Conservation (phyloP, 2,797 vertebrate genomes). For the Apodemus agrarius region DNA sequence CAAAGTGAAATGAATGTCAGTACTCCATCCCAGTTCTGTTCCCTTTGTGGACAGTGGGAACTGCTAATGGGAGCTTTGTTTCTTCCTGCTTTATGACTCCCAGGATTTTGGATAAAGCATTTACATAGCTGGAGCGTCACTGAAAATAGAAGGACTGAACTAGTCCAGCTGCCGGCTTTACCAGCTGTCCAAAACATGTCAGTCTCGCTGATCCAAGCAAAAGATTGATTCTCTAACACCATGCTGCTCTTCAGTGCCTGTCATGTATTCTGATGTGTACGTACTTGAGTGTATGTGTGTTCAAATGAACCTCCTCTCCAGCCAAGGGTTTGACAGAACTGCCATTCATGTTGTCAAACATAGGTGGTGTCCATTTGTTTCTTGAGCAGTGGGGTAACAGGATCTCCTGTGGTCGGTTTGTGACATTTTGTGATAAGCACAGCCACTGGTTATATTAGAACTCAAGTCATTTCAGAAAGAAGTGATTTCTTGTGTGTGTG, state of each 20-base stretch:
- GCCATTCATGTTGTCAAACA: background rate
- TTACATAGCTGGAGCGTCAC: conserved; percentile 1
- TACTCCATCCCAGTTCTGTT: conserved; percentile 11
- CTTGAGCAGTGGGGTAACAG: background rate
- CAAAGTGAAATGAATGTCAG: conserved; percentile 63
- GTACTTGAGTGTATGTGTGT: background rate
- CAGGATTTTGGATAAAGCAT: conserved; percentile 7
- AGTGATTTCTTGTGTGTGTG: background rate
- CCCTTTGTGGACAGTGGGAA: background rate
- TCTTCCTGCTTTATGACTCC: conserved; percentile 58
- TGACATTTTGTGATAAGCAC: background rate
- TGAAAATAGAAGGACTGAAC: conserved; percentile 31
- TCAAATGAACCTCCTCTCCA: background rate
- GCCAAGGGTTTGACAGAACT: background rate
- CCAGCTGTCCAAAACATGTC: conserved; percentile 34
- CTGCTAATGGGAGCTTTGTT: conserved; percentile 47
- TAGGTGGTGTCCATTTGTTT: background rate
- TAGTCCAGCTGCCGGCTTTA: background rate
- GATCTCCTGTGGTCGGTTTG: background rate
- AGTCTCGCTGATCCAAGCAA: conserved; percentile 14
- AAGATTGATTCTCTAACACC: conserved; percentile 6
- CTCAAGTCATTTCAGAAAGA: conserved; percentile 20
- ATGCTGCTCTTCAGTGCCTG: background rate
- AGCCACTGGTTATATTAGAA: background rate
- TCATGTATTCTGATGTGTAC: background rate